Evolutionary conservation across 2,888 invertebrate species (phyloP), one percentile per base, ranked within the genome.

Genomic region (Lysandra coridon): DNA sequence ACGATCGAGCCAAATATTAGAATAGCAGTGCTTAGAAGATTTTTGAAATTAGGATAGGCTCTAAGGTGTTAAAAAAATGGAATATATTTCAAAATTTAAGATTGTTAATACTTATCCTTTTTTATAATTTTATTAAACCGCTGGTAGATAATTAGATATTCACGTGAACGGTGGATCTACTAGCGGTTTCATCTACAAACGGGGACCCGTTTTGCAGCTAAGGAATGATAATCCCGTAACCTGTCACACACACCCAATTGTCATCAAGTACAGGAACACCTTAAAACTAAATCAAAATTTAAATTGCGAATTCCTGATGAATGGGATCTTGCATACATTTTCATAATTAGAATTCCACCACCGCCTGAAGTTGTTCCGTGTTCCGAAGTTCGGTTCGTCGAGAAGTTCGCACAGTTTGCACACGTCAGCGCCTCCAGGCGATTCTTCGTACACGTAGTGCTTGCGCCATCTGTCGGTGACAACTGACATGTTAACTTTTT

Each of bases 381-480:
- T 80, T 2, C 81, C 81, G 0, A 79, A 79, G 17, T 81, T 79
- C 0, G 86, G 82, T 1, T 86, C 81, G 78, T 92, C 89, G 2
- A 92, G 82, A 2, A 86, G 79, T 49, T 85, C 80, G 80, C 92
- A 92, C 2, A 92, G 86, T 2, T 80, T 82, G 79, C 92, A 92
- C 0, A 90, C 81, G 57, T 90, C 88, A 0, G 86, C 82, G 0
- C 83, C 82, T 6, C 81, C 80, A 0, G 85, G 82, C 0, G 83
- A 80, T 74, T 85, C 82, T 62, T 83, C 84, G 81, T 87, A 92
- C 0, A 64, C 81, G 80, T 92, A 92, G 81, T 91, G 83, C 57
- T 89, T 90, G 76, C 89, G 91, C 92, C 92, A 92, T 33, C 92
- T 92, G 85, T 73, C 83, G 86, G 30, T 44, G 64, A 77, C n/a